Evolutionary conservation across 2,113 vertebrate genomes (phyloP).

Genomic region (Peromyscus maniculatus): DNA sequence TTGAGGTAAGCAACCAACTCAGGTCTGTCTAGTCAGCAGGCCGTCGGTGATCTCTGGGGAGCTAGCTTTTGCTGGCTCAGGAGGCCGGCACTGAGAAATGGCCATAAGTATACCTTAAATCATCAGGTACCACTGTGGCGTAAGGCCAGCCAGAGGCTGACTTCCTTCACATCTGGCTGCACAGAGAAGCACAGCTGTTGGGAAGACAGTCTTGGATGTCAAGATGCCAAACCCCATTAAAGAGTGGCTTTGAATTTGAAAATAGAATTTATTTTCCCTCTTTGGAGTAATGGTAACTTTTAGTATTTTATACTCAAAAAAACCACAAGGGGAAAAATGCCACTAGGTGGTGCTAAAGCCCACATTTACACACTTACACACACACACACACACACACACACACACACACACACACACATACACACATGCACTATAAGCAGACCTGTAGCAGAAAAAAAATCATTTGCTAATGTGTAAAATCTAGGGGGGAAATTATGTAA

Average conservation of each 20-base stretch:
- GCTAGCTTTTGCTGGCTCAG: neutral
- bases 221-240: neutral
- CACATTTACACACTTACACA: neutral
- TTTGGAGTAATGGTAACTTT: neutral
- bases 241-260: neutral
- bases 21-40: neutral
- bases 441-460: neutral
- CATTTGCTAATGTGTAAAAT: conserved; percentile 7
- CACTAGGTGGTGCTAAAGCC: conserved; percentile 74
- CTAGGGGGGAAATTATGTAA: neutral
- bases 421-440: neutral
- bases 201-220: neutral
- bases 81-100: neutral
- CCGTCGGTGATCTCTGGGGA: neutral
- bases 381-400: neutral
- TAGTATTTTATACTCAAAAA: neutral
- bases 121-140: neutral
- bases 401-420: neutral
- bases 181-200: neutral
- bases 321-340: neutral
- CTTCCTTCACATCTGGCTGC: neutral
- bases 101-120: neutral
- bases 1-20: neutral
- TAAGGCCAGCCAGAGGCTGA: neutral
- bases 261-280: neutral